These are phyloP conservation scores for Brachionus calyciflorus DNA, from an alignment of 1,140 invertebrate genomes.

Conservation along the genomic window DNA sequence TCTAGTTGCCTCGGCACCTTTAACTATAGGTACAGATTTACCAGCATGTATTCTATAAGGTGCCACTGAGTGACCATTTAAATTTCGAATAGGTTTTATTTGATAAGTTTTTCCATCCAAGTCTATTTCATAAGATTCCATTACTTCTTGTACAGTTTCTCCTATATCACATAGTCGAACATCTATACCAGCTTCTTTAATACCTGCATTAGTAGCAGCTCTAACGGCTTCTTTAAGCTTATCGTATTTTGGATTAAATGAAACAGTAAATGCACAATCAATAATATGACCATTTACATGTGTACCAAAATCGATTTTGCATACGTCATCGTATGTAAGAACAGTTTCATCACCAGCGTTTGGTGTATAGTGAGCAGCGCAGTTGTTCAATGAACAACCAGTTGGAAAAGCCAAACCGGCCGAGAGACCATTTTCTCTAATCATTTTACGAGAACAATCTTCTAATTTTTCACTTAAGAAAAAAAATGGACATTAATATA, in stretches of 20 bases:
- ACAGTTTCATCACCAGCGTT: constrained; percentile 96
- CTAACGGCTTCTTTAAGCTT: constrained; percentile 88
- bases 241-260: constrained; percentile 96
- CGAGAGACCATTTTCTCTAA: constrained; percentile 89
- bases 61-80: constrained; percentile 96
- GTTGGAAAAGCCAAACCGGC: constrained; percentile 97
- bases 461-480: constrained; percentile 79
- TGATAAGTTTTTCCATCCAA: constrained; percentile 93
- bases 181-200: constrained; percentile 90
- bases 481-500: not conserved
- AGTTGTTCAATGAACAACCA: constrained; percentile 95
- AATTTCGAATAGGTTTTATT: constrained; percentile 92
- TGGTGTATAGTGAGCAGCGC: constrained; percentile 98
- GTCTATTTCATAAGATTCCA: constrained; percentile 99
- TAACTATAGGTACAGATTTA: constrained; percentile 98
- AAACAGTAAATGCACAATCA: constrained; percentile 95
- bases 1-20: constrained; percentile 89
- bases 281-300: constrained; percentile 98
- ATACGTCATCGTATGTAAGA: constrained; percentile 90
- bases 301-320: constrained; percentile 98
- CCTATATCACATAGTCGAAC: constrained; percentile 95
- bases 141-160: constrained; percentile 94
- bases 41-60: constrained; percentile 97
- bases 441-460: constrained; percentile 80
- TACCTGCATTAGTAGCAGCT: constrained; percentile 96